Evolutionary conservation across 1,140 invertebrate genomes (phyloP).

Genomic region (Hypsibius dujardini): DNA sequence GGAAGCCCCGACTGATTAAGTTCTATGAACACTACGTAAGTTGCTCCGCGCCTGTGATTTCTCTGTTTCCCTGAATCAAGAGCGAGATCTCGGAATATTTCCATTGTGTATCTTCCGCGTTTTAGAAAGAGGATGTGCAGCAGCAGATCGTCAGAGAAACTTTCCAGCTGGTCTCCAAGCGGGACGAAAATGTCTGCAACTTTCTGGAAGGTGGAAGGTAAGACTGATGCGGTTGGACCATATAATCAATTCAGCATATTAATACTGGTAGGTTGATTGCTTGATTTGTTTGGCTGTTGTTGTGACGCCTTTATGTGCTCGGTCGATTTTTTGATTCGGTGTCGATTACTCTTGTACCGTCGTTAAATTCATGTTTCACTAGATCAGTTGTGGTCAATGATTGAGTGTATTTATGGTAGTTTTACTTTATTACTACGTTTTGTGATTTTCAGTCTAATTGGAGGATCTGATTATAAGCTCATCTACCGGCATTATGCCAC

Average conservation of each 20-base stretch:
- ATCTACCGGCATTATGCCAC: conserved; percentile 99
- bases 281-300: conserved; percentile 17
- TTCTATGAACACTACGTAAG: conserved; percentile 99
- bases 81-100: too few species aligned
- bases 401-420: too few species aligned
- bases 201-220: conserved; percentile 95
- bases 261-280: neutral
- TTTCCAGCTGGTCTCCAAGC: conserved; percentile 91
- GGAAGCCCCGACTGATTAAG: conserved; percentile 86
- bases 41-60: conserved; percentile 29
- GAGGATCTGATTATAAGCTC: conserved; percentile 90
- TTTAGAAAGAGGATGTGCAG: conserved; percentile 91
- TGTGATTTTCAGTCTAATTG: conserved; percentile 72
- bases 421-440: too few species aligned
- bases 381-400: too few species aligned
- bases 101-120: too few species aligned
- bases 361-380: too few species aligned
- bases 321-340: neutral
- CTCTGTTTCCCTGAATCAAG: too few species aligned
- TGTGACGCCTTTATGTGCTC: conserved; percentile 6
- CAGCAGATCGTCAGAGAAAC: conserved; percentile 99
- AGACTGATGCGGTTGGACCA: conserved; percentile 24
- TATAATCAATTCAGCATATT: too few species aligned
- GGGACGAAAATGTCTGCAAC: conserved; percentile 99
- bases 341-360: too few species aligned